Evolutionary conservation across 2,888 invertebrate species (phyloP).

Genomic region (Coleophora deauratella): DNA sequence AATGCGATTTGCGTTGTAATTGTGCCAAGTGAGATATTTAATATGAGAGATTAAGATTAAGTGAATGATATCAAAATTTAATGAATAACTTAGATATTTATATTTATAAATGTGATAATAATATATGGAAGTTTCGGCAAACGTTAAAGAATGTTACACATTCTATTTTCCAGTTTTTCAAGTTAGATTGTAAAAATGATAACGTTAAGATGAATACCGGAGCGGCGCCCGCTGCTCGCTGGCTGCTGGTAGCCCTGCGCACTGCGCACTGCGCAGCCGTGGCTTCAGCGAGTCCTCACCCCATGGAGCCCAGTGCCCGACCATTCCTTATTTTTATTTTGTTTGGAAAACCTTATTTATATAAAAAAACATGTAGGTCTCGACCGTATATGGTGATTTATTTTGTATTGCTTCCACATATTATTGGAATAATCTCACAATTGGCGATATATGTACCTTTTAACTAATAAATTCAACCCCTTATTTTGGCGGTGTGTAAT

Average conservation of each 20-base stretch:
- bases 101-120: conserved; percentile 69
- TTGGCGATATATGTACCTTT: conserved; percentile 28
- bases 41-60: conserved; percentile 70
- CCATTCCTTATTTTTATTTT: too few relatives aligned
- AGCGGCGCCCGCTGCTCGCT: too few relatives aligned
- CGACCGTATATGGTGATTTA: conserved; percentile 6
- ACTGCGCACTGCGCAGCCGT: too few relatives aligned
- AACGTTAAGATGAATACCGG: too few relatives aligned
- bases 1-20: conserved; percentile 63
- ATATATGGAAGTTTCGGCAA: conserved; percentile 71
- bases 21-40: conserved; percentile 73
- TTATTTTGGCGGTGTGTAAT: background rate
- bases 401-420: conserved; percentile 66
- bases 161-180: conserved; percentile 46
- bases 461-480: background rate
- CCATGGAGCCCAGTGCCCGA: too few relatives aligned
- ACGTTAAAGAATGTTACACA: conserved; percentile 48
- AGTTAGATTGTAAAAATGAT: conserved; percentile 33
- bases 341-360: too few relatives aligned
- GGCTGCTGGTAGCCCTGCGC: too few relatives aligned
- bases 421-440: conserved; percentile 62
- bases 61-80: conserved; percentile 71
- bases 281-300: too few relatives aligned
- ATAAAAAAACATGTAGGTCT: too few relatives aligned
- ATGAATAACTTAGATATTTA: conserved; percentile 63